Evolutionary conservation across 2,888 invertebrate genomes (phyloP).

Genomic region (Euphydryas editha): DNA sequence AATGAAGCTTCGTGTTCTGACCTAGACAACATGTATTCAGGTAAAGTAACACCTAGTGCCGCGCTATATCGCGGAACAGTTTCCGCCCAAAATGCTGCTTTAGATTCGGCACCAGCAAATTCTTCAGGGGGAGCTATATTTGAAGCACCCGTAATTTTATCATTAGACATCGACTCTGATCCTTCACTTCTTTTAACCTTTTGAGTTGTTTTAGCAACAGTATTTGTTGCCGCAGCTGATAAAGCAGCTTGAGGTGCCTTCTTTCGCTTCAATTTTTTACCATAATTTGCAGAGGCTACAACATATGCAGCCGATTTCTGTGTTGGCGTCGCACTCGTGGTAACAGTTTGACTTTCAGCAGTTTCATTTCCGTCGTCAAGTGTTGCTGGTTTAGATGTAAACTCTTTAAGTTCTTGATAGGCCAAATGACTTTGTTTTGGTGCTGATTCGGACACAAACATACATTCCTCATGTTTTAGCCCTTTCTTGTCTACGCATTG

Average conservation of each 20-base stretch:
- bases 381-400: slow-evolving; percentile 76
- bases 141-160: slow-evolving; percentile 64
- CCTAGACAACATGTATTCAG: slow-evolving; percentile 87
- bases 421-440: slow-evolving; percentile 86
- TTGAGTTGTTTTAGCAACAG: slow-evolving; percentile 47
- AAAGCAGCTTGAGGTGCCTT: slow-evolving; percentile 60
- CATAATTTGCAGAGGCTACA: slow-evolving; percentile 64
- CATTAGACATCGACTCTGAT: slow-evolving; percentile 60
- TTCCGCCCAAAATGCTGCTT: slow-evolving; percentile 86
- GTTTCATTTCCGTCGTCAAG: slow-evolving; percentile 63
- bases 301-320: slow-evolving; percentile 72
- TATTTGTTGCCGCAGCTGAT: slow-evolving; percentile 55
- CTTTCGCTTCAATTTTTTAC: slow-evolving; percentile 73
- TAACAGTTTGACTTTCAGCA: slow-evolving; percentile 71
- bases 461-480: slow-evolving; percentile 90
- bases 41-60: slow-evolving; percentile 85
- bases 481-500: slow-evolving; percentile 88
- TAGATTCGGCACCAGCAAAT: slow-evolving; percentile 81
- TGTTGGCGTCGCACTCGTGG: slow-evolving; percentile 63
- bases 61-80: slow-evolving; percentile 86
- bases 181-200: slow-evolving; percentile 70
- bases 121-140: slow-evolving; percentile 77
- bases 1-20: slow-evolving; percentile 87
- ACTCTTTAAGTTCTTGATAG: slow-evolving; percentile 86
- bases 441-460: slow-evolving; percentile 88